Evolutionary conservation across 2,888 invertebrate species (phyloP), one percentile per base, ranked within the genome.

Genomic region (Creontiades dilutus): DNA sequence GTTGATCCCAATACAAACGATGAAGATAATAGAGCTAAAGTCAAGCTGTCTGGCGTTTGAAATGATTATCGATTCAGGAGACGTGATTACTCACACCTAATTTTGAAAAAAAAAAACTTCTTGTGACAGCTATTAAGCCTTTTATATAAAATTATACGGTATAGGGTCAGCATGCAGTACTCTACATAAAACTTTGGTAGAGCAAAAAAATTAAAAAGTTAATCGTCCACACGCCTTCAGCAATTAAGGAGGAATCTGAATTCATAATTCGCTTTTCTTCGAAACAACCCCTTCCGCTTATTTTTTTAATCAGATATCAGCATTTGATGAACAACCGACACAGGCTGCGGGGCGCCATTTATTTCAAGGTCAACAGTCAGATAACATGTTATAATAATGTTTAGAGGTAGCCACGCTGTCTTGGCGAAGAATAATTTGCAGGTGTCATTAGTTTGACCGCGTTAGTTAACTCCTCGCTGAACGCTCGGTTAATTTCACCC

Each of bases 281-380:
- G 27, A 23, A 23, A 68, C 23, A 23, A 68, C 37, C 27, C 68
- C 23, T 12, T 27, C 12, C 0, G 23, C 23, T 23, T 68, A 68
- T 37, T 68, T 68, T n/a, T 68, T 23, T 68, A 68, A 68, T 68
- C 0, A 19, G 23, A 23, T 23, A 23, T 19, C 23, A 23, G 19
- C 27, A 68, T 68, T 13, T 7, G 23, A 68, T 68, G 68, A 9
- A 68, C 23, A 23, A 68, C n/a, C n/a, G n/a, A n/a, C 16, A 7
- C 68, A 68, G 68, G 68, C 68, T 68, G 68, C 68, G 23, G 23
- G 68, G 68, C 68, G 68, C 68, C 68, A 68, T 68, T 68, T 68
- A 68, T 23, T 3, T 23, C 68, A 68, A 68, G 68, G 68, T 68
- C 68, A 68, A 19, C 61, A 61, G 61, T 68, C 23, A 27, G 68